Base-by-base conservation (phyloP, 2,888 invertebrate species). In the Eilema griseolum region DNA sequence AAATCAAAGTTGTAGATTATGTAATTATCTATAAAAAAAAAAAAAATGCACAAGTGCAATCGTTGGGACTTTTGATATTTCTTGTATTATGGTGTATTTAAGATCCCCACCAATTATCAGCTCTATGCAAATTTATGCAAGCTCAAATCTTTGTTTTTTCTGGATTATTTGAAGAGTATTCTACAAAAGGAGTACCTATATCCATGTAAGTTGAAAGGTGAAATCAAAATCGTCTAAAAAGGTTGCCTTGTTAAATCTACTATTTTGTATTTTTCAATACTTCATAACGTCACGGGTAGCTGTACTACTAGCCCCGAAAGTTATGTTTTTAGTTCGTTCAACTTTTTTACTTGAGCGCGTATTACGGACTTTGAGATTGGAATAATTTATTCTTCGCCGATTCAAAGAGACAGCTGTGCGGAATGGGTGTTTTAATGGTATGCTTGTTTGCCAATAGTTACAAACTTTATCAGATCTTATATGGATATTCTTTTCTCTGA, bases 341-440 rank as follows among this genome's bases (percentile, higher is more conserved):
- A 72, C 66, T 69, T 72, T 65, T 72, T 72, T 66, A 72, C 61
- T 68, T 62, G 12, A 12, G 23, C 3, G 33, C 62, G 31, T 65
- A 65, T 71, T 46, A 2, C 26, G 65, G 73, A 72, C 81, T 73
- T 81, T 80, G 77, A 69, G 69, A 77, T 69, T 77, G 59, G 63
- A 63, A 69, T 66, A 75, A 75, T 75, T 81, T 72, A 73, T 81
- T 69, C 72, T 52, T 7, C 69, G 67, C 69, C 71, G 75, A 81
- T 81, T 81, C 69, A 67, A 69, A 72, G 79, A 77, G 75, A 72
- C 81, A 81, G 80, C 81, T 80, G 81, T 67, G 61, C 46, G 61
- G 46, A 80, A 80, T 79, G 72, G 77, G 33, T 41, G 69, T 69
- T 72, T 63, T 72, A 72, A 72, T 72, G 37, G 57, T 66, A 66